These are phyloP conservation scores for Yponomeuta evonymella DNA, from an alignment of 2,888 invertebrate genomes.

Conservation along the genomic window DNA sequence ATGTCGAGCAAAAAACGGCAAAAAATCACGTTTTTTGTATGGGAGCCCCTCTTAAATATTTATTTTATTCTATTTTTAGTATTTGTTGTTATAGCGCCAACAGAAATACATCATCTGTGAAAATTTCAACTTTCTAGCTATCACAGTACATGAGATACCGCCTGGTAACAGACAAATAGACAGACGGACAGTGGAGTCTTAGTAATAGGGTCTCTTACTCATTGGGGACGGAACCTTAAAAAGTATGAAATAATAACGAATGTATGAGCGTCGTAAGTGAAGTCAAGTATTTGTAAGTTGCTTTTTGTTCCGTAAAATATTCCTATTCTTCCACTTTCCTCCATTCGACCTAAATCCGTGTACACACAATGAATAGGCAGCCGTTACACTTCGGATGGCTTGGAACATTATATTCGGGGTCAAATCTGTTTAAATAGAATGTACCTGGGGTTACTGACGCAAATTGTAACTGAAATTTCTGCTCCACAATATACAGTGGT, in stretches of 20 bases:
- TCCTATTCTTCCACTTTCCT: conserved; percentile 10
- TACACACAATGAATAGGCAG: background rate
- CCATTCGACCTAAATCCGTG: background rate
- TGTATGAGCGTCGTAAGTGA: background rate
- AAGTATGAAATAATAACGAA: background rate
- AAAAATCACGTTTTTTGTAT: too few relatives aligned
- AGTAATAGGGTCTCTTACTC: too few relatives aligned
- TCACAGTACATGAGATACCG: too few relatives aligned
- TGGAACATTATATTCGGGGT: background rate
- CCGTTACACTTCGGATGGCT: background rate
- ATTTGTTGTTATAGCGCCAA: too few relatives aligned
- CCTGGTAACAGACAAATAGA: too few relatives aligned
- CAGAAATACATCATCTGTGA: too few relatives aligned
- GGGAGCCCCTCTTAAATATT: too few relatives aligned
- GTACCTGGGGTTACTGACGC: background rate
- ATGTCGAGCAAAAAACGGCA: too few relatives aligned
- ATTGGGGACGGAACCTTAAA: background rate
- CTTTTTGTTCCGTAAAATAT: conserved; percentile 11
- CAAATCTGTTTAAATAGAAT: background rate
- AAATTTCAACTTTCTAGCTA: too few relatives aligned
- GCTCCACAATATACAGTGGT: background rate
- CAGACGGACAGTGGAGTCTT: too few relatives aligned
- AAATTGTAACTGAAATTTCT: background rate
- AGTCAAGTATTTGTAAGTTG: conserved; percentile 3
- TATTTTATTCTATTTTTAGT: too few relatives aligned